A percentile compares a stretch with the other conserved stretches of the same genome.
Conservation (phyloP, 92 coral and sea anemone species). For the Heliopora coerulea region DNA sequence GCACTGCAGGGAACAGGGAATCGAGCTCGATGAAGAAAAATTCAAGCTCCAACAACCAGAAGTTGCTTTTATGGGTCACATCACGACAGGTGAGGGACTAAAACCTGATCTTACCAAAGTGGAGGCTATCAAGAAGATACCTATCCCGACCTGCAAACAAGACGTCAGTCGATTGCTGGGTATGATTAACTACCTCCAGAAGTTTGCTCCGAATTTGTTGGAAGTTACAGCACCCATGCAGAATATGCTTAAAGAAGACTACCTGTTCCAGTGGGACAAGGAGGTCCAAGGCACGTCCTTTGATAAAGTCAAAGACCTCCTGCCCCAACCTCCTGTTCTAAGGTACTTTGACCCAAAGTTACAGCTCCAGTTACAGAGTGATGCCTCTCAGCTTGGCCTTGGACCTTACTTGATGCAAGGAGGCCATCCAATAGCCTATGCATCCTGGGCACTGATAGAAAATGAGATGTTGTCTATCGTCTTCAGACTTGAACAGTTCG, state of each 20-base stretch:
- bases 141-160: slow-evolving; percentile 39
- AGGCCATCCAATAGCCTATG: slow-evolving; percentile 22
- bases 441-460: slow-evolving; percentile 19
- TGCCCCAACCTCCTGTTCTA: slow-evolving; percentile 45
- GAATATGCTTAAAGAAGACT: slow-evolving; percentile 8
- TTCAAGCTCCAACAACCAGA: slow-evolving; percentile 20
- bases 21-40: slow-evolving; percentile 17
- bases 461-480: slow-evolving; percentile 35
- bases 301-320: background rate
- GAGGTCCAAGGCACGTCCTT: slow-evolving; percentile 26
- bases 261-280: slow-evolving; percentile 35
- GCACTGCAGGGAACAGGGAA: slow-evolving; percentile 39
- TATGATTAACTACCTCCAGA: slow-evolving; percentile 33
- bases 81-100: slow-evolving; percentile 21
- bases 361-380: slow-evolving; percentile 24
- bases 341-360: slow-evolving; percentile 44
- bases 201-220: slow-evolving; percentile 28
- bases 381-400: slow-evolving; percentile 14
- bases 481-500: slow-evolving; percentile 48
- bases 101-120: slow-evolving; percentile 39
- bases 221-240: slow-evolving; percentile 37
- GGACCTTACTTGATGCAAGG: slow-evolving; percentile 14
- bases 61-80: slow-evolving; percentile 45
- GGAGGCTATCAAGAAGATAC: slow-evolving; percentile 32
- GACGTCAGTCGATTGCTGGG: slow-evolving; percentile 32